Conservation (phyloP, 2,888 invertebrate genomes). For the Zaprionus obscuricornis region DNA sequence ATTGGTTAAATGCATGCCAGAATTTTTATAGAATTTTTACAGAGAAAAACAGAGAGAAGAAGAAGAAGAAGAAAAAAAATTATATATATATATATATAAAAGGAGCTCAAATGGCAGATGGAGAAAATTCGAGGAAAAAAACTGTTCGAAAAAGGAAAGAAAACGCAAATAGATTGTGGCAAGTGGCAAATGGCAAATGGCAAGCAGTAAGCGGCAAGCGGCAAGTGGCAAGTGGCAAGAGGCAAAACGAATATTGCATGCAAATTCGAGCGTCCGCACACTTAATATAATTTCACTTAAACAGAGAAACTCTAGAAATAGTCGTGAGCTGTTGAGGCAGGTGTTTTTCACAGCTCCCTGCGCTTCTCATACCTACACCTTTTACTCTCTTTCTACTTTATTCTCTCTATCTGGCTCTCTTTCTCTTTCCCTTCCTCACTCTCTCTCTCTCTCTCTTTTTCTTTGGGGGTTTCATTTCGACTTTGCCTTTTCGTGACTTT, state of each 20-base stretch:
- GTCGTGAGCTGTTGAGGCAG: constrained; percentile 1
- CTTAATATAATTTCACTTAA: constrained; percentile 79
- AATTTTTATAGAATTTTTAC: constrained; percentile 6
- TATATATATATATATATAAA: constrained; percentile 11
- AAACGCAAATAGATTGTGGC: constrained; percentile 18
- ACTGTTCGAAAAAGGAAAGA: constrained; percentile 8
- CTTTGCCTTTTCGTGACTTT: constrained; percentile 69
- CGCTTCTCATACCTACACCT: too few species aligned
- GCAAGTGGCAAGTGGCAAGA: constrained; percentile 9
- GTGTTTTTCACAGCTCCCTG: constrained; percentile 34
- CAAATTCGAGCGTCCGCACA: constrained; percentile 72
- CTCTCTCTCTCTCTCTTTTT: too few species aligned
- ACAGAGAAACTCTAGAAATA: constrained; percentile 43
- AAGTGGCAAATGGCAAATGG: constrained; percentile 9
- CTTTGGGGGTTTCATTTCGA: constrained; percentile 45
- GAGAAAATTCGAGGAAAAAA: constrained; percentile 1
- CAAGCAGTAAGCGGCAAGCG: constrained; percentile 5
- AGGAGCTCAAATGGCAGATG: background rate
- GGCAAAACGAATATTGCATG: constrained; percentile 67
- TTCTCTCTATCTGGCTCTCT: too few species aligned
- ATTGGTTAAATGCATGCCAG: constrained; percentile 40
- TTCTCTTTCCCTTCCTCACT: too few species aligned
- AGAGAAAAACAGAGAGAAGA: background rate
- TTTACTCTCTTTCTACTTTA: too few species aligned
- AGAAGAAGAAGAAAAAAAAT: constrained; percentile 12